Percentiles rank a stretch among this genome's conserved stretches.
phyloP scores from a whole-genome alignment of 1,140 invertebrate species.

The Lucilia sericata region DNA sequence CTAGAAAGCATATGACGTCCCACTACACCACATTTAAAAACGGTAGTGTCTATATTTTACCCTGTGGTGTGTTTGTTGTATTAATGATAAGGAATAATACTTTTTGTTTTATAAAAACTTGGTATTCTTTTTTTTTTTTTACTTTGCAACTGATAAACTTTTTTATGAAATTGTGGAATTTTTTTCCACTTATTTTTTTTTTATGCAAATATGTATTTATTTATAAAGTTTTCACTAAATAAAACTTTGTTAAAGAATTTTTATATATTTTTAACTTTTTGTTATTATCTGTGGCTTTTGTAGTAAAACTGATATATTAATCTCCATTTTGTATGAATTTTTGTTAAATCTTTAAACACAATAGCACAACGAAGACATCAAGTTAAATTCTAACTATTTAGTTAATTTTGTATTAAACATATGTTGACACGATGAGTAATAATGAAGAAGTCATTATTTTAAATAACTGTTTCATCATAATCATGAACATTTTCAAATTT shows the following conservation, averaged over 20 bases:
- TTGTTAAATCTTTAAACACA: constrained; percentile 43
- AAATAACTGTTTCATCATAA: not conserved
- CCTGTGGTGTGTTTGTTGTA: not conserved
- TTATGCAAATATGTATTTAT: not conserved
- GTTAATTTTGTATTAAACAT: not conserved
- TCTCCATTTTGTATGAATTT: constrained; percentile 46
- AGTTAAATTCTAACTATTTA: not conserved
- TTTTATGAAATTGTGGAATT: not conserved
- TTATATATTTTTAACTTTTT: not conserved
- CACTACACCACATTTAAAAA: not conserved
- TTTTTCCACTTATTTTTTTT: not conserved
- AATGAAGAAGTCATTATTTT: not conserved
- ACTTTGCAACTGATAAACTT: not conserved
- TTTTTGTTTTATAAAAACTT: no score
- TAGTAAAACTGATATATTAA: constrained; percentile 20
- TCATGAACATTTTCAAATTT: not conserved
- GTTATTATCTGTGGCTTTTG: not conserved
- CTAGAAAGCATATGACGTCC: not conserved
- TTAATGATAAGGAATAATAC: not conserved
- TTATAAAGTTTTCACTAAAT: not conserved
- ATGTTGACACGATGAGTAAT: not conserved
- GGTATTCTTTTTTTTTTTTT: not conserved
- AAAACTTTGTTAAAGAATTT: not conserved
- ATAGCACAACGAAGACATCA: constrained; percentile 25
- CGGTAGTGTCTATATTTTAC: not conserved